Evolutionary conservation across 2,888 invertebrate species (phyloP), one percentile per base, ranked within the genome.

Genomic region (Keiferia lycopersicella): DNA sequence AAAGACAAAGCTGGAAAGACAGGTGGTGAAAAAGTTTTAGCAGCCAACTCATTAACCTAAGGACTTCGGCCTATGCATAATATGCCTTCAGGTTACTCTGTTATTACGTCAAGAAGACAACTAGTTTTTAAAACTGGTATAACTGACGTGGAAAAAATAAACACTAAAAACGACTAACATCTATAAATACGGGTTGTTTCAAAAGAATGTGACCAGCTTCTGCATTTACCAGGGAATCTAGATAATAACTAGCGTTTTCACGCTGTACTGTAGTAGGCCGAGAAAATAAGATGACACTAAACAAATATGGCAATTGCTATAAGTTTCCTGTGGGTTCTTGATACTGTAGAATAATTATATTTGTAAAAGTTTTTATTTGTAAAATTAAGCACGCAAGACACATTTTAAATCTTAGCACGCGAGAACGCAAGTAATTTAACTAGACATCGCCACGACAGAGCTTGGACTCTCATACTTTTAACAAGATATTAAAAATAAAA

Each of bases 131-230:
- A 59, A 59, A 57, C 59, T 20, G 30, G 48, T 38, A 60, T 48
- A 45, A 26, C n/a, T 20, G 58, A 59, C 16, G 8, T 22, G 6
- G 50, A 60, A 60, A 65, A 51, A 48, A 38, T 30, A 53, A 53
- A 39, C 18, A 50, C 56, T n/a, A 57, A 58, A 34, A 63, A 65
- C 41, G 11, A 39, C n/a, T 41, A 14, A 45, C 61, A 64, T 62
- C 57, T 53, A 61, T 60, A 48, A 61, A 38, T 59, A 41, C 58
- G 50, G n/a, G 45, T 58, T 26, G 50, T 64, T 64, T 58, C 10
- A 16, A 38, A 58, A 41, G 66, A 66, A 66, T 66, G 63, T 50
- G 22, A 62, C 50, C 22, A 22, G 41, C 64, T 64, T 48, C 64
- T 61, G 64, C 58, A 20, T 20, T 58, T 58, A 63, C 57, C 45